Base-by-base conservation (phyloP, 2,888 invertebrate genomes). In the Diplazon laetatorius region DNA sequence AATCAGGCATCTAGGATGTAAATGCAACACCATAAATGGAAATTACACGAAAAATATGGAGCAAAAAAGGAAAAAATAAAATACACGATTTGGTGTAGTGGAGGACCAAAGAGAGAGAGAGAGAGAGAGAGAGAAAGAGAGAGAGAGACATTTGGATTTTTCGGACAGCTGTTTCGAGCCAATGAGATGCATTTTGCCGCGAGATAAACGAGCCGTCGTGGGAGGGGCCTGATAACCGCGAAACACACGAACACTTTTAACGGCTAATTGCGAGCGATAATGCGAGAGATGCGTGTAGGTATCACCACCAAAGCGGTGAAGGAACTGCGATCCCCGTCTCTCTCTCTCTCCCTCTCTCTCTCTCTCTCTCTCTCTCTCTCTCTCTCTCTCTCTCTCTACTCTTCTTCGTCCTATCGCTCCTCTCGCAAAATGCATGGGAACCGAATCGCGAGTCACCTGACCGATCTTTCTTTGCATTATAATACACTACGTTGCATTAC, bases 101-200 rank as follows among this genome's bases (percentile, higher is more conserved):
- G 44, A 52, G 60, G 62, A 71, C n/a, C n/a, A n/a, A n/a, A n/a
- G n/a, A n/a, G n/a, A n/a, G n/a, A n/a, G n/a, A n/a, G n/a, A n/a
- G n/a, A n/a, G n/a, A n/a, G n/a, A n/a, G n/a, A n/a, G n/a, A n/a
- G n/a, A n/a, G n/a, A n/a, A n/a, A n/a, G n/a, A n/a, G n/a, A n/a
- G 68, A 30, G 48, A 68, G 55, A 68, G 55, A 68, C 66, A 79
- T 75, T 78, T 81, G 72, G 83, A n/a, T n/a, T 83, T 85, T 85
- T 85, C 79, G 82, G 81, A 82, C 85, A 85, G 85, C 84, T 83
- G 85, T 84, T 84, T 80, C 80, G 82, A 80, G 72, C 86, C 82
- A 86, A 86, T 81, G 88, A 85, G 87, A 88, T 87, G 86, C 88
- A 88, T 88, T 88, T 88, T 89, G 88, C 88, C 86, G 84, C 82